A percentile compares a stretch with the other conserved stretches of the same genome.
Conservation (phyloP, 2,888 invertebrate genomes). For the Heliconius charithonia region DNA sequence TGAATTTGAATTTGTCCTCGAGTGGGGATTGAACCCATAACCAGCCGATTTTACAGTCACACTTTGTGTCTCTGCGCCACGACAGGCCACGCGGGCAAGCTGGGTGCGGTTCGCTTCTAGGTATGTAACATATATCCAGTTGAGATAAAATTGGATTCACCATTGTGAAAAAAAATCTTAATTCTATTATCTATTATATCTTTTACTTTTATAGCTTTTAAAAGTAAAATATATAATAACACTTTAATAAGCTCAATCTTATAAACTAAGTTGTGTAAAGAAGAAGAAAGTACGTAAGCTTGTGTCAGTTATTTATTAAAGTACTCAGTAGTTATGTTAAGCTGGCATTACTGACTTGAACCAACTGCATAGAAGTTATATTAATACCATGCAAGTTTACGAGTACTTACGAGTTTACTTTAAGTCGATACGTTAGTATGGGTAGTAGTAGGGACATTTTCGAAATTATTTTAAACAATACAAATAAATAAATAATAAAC, state of each 20-base stretch:
- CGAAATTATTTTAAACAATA: too few species aligned
- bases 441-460: too few species aligned
- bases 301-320: slow-evolving; percentile 1
- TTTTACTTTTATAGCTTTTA: not conserved
- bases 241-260: not conserved
- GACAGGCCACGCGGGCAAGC: too few species aligned
- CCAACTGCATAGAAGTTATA: not conserved
- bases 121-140: too few species aligned
- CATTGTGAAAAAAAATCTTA: not conserved
- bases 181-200: too few species aligned
- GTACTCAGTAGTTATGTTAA: not conserved
- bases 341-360: not conserved
- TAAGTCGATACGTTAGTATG: not conserved
- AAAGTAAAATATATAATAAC: not conserved
- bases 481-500: too few species aligned
- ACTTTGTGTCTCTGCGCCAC: too few species aligned
- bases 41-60: too few species aligned
- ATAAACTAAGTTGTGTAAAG: not conserved
- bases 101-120: too few species aligned
- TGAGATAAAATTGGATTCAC: not conserved
- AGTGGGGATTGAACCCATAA: too few species aligned
- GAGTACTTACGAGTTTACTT: not conserved
- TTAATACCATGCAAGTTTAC: not conserved
- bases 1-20: too few species aligned
- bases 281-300: not conserved